Conservation (phyloP, 2,888 invertebrate species). For the Agriopis marginaria region DNA sequence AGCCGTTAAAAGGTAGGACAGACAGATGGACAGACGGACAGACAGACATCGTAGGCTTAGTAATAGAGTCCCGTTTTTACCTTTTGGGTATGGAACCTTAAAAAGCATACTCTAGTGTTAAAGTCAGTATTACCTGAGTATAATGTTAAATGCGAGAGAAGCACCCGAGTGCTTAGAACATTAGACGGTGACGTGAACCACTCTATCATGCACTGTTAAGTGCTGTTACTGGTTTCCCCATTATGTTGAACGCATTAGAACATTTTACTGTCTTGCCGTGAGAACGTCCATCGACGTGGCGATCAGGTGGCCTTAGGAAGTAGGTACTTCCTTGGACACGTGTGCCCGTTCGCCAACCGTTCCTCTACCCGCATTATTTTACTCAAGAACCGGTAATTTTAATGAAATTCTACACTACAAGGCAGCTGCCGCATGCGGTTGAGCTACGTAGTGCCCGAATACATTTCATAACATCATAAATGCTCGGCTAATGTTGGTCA, state of each 20-base stretch:
- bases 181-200: slow-evolving; percentile 41
- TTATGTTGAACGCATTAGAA: slow-evolving; percentile 69
- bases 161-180: slow-evolving; percentile 34
- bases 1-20: too few species aligned
- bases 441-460: slow-evolving; percentile 63
- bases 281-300: slow-evolving; percentile 67
- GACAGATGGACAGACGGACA: too few species aligned
- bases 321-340: slow-evolving; percentile 74
- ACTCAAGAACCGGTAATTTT: slow-evolving; percentile 77
- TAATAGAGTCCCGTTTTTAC: too few species aligned
- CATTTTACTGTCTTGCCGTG: slow-evolving; percentile 69
- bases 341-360: slow-evolving; percentile 72
- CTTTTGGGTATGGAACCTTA: too few species aligned
- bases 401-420: slow-evolving; percentile 79
- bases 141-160: not conserved
- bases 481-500: slow-evolving; percentile 44
- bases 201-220: slow-evolving; percentile 59
- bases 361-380: slow-evolving; percentile 78
- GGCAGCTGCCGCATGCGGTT: slow-evolving; percentile 78
- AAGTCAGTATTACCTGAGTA: not conserved
- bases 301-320: slow-evolving; percentile 74
- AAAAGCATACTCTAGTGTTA: too few species aligned
- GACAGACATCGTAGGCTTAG: too few species aligned
- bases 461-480: slow-evolving; percentile 69
- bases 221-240: slow-evolving; percentile 68